These are phyloP conservation scores for Sceloporus undulatus DNA, from an alignment of 2,113 vertebrate species.

Conservation along the genomic window DNA sequence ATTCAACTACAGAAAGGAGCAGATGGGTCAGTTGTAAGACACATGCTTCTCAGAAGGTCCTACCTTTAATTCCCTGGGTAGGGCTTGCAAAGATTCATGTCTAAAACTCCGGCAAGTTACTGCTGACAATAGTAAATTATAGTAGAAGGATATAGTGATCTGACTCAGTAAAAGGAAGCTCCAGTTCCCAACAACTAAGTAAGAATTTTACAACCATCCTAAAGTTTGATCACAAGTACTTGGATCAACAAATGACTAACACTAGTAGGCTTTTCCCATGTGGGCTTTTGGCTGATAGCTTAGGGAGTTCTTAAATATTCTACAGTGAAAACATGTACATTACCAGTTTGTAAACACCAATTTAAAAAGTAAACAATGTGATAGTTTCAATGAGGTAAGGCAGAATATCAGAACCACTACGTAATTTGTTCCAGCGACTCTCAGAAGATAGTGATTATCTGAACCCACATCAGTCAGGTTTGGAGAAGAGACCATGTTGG, in stretches of 20 bases:
- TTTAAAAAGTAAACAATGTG: constrained; percentile 34
- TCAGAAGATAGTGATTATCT: constrained; percentile 20
- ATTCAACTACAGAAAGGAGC: not conserved
- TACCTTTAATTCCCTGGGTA: not conserved
- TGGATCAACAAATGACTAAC: not conserved
- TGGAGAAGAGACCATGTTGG: not conserved
- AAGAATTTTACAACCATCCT: constrained; percentile 5
- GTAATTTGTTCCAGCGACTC: constrained; percentile 11
- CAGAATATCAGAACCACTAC: constrained; percentile 27
- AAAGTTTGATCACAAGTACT: not conserved
- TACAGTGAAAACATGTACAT: not conserved
- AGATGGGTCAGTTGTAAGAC: not conserved
- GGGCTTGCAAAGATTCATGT: not conserved
- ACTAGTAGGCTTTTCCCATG: not conserved
- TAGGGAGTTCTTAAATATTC: not conserved
- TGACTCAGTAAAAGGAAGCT: not conserved
- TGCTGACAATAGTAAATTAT: not conserved
- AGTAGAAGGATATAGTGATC: not conserved
- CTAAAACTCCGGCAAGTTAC: not conserved
- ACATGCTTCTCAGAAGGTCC: not conserved
- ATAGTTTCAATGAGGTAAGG: constrained; percentile 13
- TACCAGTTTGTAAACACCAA: constrained; percentile 17
- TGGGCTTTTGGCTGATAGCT: not conserved
- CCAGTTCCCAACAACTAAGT: not conserved
- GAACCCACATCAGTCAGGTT: constrained; percentile 6